Evolutionary conservation across 1,140 invertebrate genomes (phyloP).

Genomic region (Maconellicoccus hirsutus): DNA sequence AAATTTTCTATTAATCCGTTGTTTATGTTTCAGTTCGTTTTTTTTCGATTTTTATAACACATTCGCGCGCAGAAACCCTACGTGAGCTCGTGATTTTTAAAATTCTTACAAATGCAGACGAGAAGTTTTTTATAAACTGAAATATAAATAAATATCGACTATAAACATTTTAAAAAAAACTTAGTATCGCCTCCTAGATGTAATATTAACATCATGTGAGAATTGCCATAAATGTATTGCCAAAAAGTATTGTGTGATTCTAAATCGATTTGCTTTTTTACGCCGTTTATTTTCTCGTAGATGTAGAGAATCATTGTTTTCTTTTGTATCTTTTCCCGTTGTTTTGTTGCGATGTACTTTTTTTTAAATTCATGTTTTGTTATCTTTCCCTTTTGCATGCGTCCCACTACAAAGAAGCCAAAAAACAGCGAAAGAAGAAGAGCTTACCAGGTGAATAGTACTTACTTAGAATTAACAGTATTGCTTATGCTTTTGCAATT

Average conservation of each 20-base stretch:
- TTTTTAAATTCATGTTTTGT: slow-evolving; percentile 18
- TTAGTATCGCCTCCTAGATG: slow-evolving; percentile 12
- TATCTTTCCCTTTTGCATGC: slow-evolving; percentile 34
- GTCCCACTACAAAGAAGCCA: slow-evolving; percentile 53
- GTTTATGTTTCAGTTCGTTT: too few relatives aligned
- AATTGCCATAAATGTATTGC: slow-evolving; percentile 18
- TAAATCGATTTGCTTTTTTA: slow-evolving; percentile 20
- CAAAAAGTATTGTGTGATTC: slow-evolving; percentile 18
- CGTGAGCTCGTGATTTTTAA: too few relatives aligned
- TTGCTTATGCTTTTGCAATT: neutral
- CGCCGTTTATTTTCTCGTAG: slow-evolving; percentile 15
- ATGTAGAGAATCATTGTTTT: slow-evolving; percentile 1
- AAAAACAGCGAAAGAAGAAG: slow-evolving; percentile 83
- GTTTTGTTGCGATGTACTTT: slow-evolving; percentile 6
- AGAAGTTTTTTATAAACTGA: too few relatives aligned
- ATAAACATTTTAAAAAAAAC: neutral
- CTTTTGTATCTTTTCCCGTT: slow-evolving; percentile 1
- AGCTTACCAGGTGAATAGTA: slow-evolving; percentile 62
- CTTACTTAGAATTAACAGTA: slow-evolving; percentile 16
- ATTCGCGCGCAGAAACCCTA: too few relatives aligned
- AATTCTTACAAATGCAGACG: too few relatives aligned
- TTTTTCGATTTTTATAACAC: too few relatives aligned
- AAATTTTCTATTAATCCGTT: too few relatives aligned
- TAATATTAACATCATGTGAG: slow-evolving; percentile 20
- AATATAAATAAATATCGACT: neutral